These are phyloP conservation scores for Rallus crepitans DNA, from an alignment of 2,797 vertebrate genomes.

Conservation along the genomic window DNA sequence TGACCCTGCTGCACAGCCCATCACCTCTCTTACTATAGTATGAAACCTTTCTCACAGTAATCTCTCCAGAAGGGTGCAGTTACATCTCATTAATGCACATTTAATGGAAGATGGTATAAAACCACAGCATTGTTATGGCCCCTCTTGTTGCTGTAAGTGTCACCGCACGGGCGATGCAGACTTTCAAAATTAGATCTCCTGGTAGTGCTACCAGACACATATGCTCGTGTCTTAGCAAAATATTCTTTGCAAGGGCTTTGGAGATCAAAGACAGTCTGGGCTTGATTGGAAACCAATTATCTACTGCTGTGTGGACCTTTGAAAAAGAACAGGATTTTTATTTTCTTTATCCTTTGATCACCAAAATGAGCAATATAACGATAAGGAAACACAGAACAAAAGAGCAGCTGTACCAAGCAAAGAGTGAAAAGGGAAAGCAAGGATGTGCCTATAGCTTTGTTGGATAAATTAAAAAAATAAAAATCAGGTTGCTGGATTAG, in stretches of 20 bases:
- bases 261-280: conserved; percentile 43
- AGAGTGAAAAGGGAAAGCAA: neutral
- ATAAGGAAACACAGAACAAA: conserved; percentile 22
- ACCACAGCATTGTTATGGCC: neutral
- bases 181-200: conserved; percentile 4
- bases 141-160: neutral
- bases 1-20: neutral
- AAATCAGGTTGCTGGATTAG: neutral
- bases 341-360: conserved; percentile 46
- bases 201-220: neutral
- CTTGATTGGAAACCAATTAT: conserved; percentile 65
- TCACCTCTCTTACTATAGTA: neutral
- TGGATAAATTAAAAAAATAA: neutral
- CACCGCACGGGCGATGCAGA: conserved; percentile 26
- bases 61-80: neutral
- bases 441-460: neutral
- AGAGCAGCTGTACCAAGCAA: neutral
- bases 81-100: neutral
- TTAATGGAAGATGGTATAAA: neutral
- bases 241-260: neutral
- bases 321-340: conserved; percentile 47
- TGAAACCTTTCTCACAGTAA: neutral
- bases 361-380: neutral
- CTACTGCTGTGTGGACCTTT: conserved; percentile 28
- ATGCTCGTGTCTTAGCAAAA: neutral